These are phyloP conservation scores for Apamea sordens DNA, from an alignment of 2,888 invertebrate species.

Conservation along the genomic window DNA sequence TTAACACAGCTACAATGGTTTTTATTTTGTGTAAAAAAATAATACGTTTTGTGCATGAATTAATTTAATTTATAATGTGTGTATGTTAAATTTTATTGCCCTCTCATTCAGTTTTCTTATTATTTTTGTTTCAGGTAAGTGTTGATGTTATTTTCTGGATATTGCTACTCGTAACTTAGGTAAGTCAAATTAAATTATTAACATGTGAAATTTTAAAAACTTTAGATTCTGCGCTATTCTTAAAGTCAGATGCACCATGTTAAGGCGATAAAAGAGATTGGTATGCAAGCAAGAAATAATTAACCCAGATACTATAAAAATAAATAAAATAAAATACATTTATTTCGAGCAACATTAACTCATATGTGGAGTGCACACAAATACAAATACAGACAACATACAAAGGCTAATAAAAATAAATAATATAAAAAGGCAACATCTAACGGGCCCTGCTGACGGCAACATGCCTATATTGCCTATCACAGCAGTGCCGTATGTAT, in stretches of 20 bases:
- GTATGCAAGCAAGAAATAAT: not conserved
- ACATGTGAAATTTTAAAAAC: too few species aligned
- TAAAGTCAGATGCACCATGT: not conserved
- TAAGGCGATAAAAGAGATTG: not conserved
- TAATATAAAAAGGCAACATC: too few species aligned
- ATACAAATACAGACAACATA: too few species aligned
- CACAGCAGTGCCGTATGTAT: too few species aligned
- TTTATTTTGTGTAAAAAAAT: not conserved
- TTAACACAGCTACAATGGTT: not conserved
- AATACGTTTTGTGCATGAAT: not conserved
- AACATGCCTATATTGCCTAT: too few species aligned
- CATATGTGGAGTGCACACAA: too few species aligned
- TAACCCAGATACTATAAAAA: too few species aligned
- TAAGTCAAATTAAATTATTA: constrained; percentile 14
- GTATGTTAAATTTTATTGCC: constrained; percentile 12
- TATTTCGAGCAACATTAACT: too few species aligned
- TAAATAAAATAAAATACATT: too few species aligned
- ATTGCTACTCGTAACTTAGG: not conserved
- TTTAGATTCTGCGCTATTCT: too few species aligned
- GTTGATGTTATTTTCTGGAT: not conserved
- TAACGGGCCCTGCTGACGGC: too few species aligned
- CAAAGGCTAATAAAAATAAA: too few species aligned
- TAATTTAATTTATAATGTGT: not conserved
- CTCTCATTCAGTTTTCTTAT: not conserved
- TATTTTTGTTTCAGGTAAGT: constrained; percentile 47